phyloP scores from a whole-genome alignment of 2,113 vertebrate genomes.

The Aldabrachelys gigantea region DNA sequence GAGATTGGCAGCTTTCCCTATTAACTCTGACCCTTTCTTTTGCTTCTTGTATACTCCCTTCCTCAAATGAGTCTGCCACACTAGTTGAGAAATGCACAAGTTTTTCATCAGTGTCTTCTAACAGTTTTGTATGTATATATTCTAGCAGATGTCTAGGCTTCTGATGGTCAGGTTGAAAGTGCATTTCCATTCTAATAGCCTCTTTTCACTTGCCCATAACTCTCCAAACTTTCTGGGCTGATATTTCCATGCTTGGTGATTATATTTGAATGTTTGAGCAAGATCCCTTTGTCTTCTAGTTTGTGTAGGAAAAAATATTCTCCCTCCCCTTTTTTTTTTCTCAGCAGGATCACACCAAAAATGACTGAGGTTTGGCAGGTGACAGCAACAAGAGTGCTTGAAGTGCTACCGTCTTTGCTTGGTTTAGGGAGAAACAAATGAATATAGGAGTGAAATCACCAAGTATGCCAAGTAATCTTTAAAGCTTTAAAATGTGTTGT shows the following conservation, averaged over 20 bases:
- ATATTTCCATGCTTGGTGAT: not conserved
- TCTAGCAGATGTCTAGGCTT: not conserved
- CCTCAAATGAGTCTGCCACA: not conserved
- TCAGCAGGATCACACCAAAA: not conserved
- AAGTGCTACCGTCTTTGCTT: not conserved
- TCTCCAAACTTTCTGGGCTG: not conserved
- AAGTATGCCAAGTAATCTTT: not conserved
- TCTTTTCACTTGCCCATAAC: not conserved
- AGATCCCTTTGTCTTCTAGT: not conserved
- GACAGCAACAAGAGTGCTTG: rapidly evolving
- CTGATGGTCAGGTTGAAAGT: not conserved
- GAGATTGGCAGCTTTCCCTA: not conserved
- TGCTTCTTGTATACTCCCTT: not conserved
- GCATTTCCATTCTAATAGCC: not conserved
- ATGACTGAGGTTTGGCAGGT: not conserved
- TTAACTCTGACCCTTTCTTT: not conserved
- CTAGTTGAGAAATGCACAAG: not conserved
- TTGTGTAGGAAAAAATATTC: not conserved
- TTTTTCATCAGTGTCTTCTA: not conserved
- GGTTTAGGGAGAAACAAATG: rapidly evolving
- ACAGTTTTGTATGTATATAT: not conserved
- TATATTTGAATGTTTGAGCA: not conserved
- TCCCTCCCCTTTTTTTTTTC: not conserved
- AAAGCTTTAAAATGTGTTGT: not conserved
- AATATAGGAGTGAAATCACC: not conserved